Base-by-base conservation (phyloP, 1,140 invertebrate species). In the Aphaenogaster rudis region DNA sequence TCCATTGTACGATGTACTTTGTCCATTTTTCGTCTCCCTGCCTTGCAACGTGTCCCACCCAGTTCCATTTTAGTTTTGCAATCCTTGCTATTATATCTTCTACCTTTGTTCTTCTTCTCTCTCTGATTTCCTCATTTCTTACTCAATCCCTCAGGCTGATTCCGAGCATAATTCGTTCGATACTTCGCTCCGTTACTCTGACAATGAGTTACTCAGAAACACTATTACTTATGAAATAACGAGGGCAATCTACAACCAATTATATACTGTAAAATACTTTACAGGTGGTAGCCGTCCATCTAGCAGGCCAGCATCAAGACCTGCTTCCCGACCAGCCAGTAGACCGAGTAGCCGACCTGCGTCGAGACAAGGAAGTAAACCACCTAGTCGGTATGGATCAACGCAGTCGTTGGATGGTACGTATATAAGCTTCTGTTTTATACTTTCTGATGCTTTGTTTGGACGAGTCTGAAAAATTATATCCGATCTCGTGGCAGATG, bases 321-420 rank as follows among this genome's bases (percentile, higher is more conserved):
- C 96, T 77, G 96, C 97, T 80, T 97, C 97, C 64, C 96, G 97
- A 89, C 95, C 96, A 45, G 94, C 95, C n/a, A 97, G 96, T 92
- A 95, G 97, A 93, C 97, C 98, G 63, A 96, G 97, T 54, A 98
- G 98, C 63, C 96, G 98, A 92, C 97, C 98, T 71, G 97, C 97
- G 52, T 98, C 98, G 91, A 96, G 98, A 92, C 96, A 97, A 88
- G 97, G 97, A 63, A 98, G 98, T 52, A 98, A 98, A 94, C 98
- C 98, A 90, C 98, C 98, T 33, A 99, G 98, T 93, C 97, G 98
- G 93, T 98, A 99, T 93, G 98, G 98, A 86, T 99, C 99, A 50
- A 98, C 98, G 91, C 96, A 98, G 66, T 99, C 98, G 33, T 96
- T 99, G 79, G 98, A 99, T 93, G 98, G 98, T 93, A 98, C 97